Evolutionary conservation across 2,888 invertebrate species (phyloP).

Genomic region (Agrotis exclamationis): DNA sequence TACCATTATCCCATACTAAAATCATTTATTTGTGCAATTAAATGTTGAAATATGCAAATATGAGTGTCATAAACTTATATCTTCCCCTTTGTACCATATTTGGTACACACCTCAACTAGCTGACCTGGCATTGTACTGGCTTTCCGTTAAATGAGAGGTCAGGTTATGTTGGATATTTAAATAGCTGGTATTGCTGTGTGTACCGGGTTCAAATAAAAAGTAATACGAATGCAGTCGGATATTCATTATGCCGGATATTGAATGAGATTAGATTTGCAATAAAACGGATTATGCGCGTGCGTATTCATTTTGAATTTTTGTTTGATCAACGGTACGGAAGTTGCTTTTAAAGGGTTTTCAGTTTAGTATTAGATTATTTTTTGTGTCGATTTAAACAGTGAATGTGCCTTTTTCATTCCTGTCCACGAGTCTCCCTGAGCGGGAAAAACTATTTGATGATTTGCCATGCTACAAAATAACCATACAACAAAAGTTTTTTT

Average conservation of each 20-base stretch:
- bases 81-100: conserved; percentile 32
- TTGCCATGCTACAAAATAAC: too few species aligned
- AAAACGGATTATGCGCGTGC: conserved; percentile 26
- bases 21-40: conserved; percentile 57
- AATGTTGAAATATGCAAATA: conserved; percentile 58
- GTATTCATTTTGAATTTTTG: conserved; percentile 37
- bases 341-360: background rate
- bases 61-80: conserved; percentile 47
- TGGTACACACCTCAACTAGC: background rate
- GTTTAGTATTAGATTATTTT: background rate
- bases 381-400: too few species aligned
- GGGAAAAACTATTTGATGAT: too few species aligned
- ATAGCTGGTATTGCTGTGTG: too few species aligned
- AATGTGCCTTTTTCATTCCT: too few species aligned
- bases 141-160: background rate
- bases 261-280: conserved; percentile 48
- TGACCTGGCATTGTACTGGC: background rate
- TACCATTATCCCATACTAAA: conserved; percentile 46
- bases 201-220: conserved; percentile 49
- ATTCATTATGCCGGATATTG: conserved; percentile 41
- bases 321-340: conserved; percentile 20
- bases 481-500: too few species aligned
- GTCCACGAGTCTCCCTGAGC: too few species aligned
- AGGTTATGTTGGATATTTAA: background rate
- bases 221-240: conserved; percentile 33